Evolutionary conservation across 2,888 invertebrate species (phyloP).

Genomic region (Cotesia congregata): DNA sequence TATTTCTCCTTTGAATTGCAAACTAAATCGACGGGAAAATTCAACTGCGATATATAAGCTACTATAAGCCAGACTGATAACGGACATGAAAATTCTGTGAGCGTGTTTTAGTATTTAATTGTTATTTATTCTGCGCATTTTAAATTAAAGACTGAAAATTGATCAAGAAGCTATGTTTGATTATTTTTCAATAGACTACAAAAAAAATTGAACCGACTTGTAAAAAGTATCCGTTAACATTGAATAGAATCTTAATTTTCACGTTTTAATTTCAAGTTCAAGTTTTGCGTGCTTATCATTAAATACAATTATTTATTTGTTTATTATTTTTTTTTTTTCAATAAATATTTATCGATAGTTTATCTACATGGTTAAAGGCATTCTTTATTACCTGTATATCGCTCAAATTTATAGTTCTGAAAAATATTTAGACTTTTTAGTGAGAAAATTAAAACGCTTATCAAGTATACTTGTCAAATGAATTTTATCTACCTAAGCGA

Average conservation of each 20-base stretch:
- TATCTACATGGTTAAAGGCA: not conserved
- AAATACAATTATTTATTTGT: not conserved
- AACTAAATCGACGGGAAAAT: not conserved
- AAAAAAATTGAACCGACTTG: too few species aligned
- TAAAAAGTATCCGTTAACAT: too few species aligned
- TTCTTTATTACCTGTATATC: not conserved
- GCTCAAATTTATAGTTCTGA: not conserved
- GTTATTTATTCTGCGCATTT: not conserved
- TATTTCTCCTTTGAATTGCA: not conserved
- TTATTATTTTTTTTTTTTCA: not conserved
- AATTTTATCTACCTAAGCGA: not conserved
- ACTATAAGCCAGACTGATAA: not conserved
- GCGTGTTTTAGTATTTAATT: not conserved
- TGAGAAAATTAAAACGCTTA: not conserved
- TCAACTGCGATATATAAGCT: not conserved
- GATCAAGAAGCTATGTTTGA: too few species aligned
- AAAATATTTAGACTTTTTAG: not conserved
- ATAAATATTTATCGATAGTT: not conserved
- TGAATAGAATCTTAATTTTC: not conserved
- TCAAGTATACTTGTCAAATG: not conserved
- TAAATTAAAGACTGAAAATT: too few species aligned
- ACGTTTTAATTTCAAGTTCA: not conserved
- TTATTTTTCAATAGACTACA: too few species aligned
- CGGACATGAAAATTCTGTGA: not conserved
- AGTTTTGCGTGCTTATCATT: not conserved